Conservation (phyloP, 2,113 vertebrate species). For the Tylochromis polylepis region DNA sequence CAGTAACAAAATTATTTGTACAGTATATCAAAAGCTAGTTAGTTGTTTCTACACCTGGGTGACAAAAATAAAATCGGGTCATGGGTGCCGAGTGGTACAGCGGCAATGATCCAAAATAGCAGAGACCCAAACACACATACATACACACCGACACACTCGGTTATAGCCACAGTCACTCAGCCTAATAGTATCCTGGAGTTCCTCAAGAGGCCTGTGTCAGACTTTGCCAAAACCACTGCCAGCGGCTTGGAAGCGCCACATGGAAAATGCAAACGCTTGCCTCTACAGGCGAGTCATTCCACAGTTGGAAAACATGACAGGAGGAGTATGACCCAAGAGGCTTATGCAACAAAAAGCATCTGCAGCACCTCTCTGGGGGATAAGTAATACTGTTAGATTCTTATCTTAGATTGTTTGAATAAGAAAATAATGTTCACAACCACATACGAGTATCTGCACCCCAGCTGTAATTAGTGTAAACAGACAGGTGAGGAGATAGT, state of each 20-base stretch:
- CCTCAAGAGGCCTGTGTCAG: constrained; percentile 31
- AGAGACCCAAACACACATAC: not conserved
- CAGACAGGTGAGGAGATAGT: not conserved
- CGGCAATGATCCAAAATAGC: constrained; percentile 3
- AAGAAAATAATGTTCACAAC: not conserved
- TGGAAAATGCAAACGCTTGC: constrained; percentile 53
- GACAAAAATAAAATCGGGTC: not conserved
- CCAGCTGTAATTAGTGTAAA: constrained; percentile 31
- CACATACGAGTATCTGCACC: not conserved
- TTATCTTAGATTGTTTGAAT: constrained; percentile 40
- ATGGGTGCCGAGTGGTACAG: not conserved
- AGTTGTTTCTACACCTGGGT: not conserved
- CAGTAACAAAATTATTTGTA: not conserved
- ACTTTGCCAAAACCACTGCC: not conserved
- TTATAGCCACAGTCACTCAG: constrained; percentile 19
- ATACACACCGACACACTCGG: not conserved
- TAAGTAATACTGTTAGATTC: constrained; percentile 14
- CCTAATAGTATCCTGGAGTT: constrained; percentile 27
- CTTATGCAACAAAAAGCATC: constrained; percentile 29
- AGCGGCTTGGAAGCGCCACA: constrained; percentile 9
- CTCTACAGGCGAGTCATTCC: constrained; percentile 16
- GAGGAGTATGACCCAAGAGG: not conserved
- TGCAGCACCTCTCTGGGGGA: not conserved
- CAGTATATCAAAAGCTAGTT: not conserved
- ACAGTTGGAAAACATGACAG: constrained; percentile 48